Conservation (phyloP, 37 sponge, comb jelly and placozoan genomes). For the Halichondria panicea region DNA sequence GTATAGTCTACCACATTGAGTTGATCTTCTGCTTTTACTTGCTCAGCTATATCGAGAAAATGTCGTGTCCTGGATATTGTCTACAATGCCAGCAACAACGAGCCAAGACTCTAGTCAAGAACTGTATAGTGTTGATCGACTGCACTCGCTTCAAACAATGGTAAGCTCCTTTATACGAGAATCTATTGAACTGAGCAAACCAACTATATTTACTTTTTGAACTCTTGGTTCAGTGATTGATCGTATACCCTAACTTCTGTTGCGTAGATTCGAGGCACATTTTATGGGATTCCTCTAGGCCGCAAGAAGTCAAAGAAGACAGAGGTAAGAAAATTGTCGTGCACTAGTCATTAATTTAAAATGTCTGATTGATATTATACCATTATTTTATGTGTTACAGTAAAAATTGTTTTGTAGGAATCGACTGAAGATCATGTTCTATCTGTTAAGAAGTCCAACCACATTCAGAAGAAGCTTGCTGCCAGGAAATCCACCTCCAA, state of each 20-base stretch:
- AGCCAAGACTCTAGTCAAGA: conserved; percentile 99
- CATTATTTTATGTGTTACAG: too few species aligned
- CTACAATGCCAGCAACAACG: conserved; percentile 99
- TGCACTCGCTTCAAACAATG: conserved; percentile 95
- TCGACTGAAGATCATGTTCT: conserved; percentile 62
- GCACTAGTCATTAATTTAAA: too few species aligned
- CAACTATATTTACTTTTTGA: too few species aligned
- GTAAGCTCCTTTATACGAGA: conserved; percentile 33
- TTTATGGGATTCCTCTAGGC: conserved; percentile 89
- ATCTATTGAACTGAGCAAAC: too few species aligned
- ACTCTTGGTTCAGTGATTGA: neutral
- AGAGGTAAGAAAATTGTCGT: too few species aligned
- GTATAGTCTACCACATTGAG: neutral
- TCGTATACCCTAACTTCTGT: neutral
- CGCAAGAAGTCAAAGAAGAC: conserved; percentile 76
- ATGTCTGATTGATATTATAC: too few species aligned
- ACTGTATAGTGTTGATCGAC: conserved; percentile 93
- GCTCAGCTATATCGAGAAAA: conserved; percentile 82
- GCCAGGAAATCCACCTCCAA: conserved; percentile 86
- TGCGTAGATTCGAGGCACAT: conserved; percentile 79
- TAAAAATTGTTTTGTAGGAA: too few species aligned
- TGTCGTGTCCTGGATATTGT: conserved; percentile 93
- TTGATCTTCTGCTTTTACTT: too few species aligned
- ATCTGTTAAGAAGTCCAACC: conserved; percentile 73
- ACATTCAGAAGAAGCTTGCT: conserved; percentile 71